phyloP scores from a whole-genome alignment of 2,888 invertebrate species.

The Drosophila bunnanda region DNA sequence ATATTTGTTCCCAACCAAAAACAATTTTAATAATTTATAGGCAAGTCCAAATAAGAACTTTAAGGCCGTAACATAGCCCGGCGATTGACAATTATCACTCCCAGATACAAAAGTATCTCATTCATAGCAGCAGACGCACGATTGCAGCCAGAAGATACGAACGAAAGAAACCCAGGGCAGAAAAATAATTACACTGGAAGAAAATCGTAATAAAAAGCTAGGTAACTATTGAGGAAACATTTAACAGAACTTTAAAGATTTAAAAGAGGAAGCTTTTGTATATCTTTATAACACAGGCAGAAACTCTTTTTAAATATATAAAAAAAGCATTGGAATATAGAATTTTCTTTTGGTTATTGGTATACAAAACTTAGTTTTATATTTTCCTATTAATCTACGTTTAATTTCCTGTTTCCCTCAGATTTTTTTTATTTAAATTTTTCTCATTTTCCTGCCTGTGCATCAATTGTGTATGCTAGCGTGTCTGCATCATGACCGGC shows the following conservation, averaged over 20 bases:
- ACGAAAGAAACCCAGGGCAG: not conserved
- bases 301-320: not conserved
- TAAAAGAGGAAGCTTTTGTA: fast-evolving
- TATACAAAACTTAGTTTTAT: too few relatives aligned
- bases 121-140: constrained; percentile 18
- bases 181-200: not conserved
- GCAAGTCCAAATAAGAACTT: constrained; percentile 24
- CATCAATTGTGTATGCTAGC: constrained; percentile 26
- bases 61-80: not conserved
- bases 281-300: too few relatives aligned
- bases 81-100: constrained; percentile 41
- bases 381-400: not conserved
- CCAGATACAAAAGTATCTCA: constrained; percentile 38
- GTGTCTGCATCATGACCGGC: constrained; percentile 38
- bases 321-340: not conserved
- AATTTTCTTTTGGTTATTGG: not conserved
- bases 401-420: not conserved
- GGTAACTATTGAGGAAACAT: not conserved
- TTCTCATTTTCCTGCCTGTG: not conserved
- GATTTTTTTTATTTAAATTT: not conserved
- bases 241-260: not conserved
- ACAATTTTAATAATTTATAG: constrained; percentile 44
- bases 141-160: constrained; percentile 15
- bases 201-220: not conserved
- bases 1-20: constrained; percentile 5